Evolutionary conservation across 2,888 invertebrate species (phyloP).

Genomic region (Tromatobia lineatoria): DNA sequence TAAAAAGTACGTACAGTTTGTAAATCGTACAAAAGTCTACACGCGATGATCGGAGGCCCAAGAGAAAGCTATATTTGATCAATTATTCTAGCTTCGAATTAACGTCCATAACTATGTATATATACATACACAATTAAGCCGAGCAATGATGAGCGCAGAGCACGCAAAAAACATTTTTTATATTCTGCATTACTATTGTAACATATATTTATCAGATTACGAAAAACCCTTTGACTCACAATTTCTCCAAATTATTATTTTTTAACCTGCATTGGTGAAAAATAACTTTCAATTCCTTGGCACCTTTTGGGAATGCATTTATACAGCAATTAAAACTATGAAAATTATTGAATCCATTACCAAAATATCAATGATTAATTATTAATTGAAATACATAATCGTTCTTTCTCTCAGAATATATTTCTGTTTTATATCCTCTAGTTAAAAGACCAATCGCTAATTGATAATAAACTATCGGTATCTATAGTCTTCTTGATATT

Average conservation of each 20-base stretch:
- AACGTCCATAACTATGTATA: background rate
- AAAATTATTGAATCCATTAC: background rate
- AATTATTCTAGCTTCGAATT: constrained; percentile 33
- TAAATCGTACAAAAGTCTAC: constrained; percentile 64
- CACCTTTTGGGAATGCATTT: background rate
- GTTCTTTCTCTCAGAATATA: background rate
- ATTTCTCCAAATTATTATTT: background rate
- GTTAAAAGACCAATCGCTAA: background rate
- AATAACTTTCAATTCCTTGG: constrained; percentile 17
- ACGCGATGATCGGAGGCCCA: constrained; percentile 35
- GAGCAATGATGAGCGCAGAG: constrained; percentile 13
- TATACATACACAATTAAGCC: constrained; percentile 27
- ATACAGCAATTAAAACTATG: constrained; percentile 4
- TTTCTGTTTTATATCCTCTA: background rate
- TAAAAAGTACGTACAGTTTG: constrained; percentile 45
- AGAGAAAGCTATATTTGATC: constrained; percentile 41
- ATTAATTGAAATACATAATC: background rate
- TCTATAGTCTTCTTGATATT: background rate
- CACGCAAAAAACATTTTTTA: constrained; percentile 1
- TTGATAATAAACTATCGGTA: background rate
- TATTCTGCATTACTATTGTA: background rate
- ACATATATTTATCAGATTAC: constrained; percentile 1
- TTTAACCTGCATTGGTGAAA: background rate
- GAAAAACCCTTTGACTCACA: constrained; percentile 22
- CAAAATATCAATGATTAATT: background rate